Evolutionary conservation across 2,797 vertebrate species (phyloP).

Genomic region (Alosa sapidissima): DNA sequence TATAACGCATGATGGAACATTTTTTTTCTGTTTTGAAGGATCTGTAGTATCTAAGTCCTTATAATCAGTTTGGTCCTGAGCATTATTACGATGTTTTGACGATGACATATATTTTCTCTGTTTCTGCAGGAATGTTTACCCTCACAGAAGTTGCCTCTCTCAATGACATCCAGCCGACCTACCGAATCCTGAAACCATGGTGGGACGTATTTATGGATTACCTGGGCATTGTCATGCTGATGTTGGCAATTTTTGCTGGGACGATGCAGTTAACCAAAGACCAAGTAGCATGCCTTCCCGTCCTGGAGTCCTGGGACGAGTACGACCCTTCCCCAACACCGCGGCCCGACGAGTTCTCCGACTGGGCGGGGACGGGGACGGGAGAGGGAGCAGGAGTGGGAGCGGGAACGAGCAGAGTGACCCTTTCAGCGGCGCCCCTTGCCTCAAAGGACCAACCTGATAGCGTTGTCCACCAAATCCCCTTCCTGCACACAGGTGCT

Average conservation of each 20-base stretch:
- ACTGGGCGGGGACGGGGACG: slow-evolving; percentile 46
- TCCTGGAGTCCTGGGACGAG: slow-evolving; percentile 80
- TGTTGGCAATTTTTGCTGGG: slow-evolving; percentile 98
- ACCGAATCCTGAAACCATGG: slow-evolving; percentile 99
- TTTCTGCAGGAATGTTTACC: slow-evolving; percentile 95
- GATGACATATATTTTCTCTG: slow-evolving; percentile 54
- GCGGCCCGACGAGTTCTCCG: slow-evolving; percentile 40
- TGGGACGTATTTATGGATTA: slow-evolving; percentile 99
- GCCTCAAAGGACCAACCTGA: slow-evolving; percentile 68
- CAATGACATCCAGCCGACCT: slow-evolving; percentile 97
- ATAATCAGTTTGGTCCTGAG: background rate
- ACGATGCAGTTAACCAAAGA: slow-evolving; percentile 99
- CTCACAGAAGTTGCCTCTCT: slow-evolving; percentile 98
- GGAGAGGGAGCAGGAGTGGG: slow-evolving; percentile 68
- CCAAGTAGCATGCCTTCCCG: slow-evolving; percentile 97
- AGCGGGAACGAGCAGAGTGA: slow-evolving; percentile 62
- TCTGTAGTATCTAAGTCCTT: background rate
- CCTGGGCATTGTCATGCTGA: slow-evolving; percentile 95
- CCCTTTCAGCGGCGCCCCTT: slow-evolving; percentile 68
- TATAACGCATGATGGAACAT: background rate
- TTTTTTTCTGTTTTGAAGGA: background rate
- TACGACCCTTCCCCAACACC: slow-evolving; percentile 59
- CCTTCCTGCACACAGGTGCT: slow-evolving; percentile 50
- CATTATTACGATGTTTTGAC: slow-evolving; percentile 10
- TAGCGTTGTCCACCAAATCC: slow-evolving; percentile 55